Percentiles rank a stretch among this genome's conserved stretches.
phyloP scores from a whole-genome alignment of 2,113 vertebrate species.

The Pleuronectes platessa region DNA sequence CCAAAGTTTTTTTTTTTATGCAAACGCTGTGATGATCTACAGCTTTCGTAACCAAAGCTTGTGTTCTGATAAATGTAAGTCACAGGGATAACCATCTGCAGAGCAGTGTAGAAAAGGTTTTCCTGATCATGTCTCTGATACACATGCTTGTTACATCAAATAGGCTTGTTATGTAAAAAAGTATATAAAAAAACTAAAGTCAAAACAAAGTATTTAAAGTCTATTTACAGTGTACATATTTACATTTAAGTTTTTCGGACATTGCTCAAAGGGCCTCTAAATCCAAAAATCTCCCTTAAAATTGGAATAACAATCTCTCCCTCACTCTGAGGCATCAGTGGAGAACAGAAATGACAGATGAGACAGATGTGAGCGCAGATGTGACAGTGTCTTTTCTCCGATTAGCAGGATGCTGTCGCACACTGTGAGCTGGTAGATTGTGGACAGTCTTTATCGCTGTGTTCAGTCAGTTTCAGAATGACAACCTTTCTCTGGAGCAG shows the following conservation, averaged over 20 bases:
- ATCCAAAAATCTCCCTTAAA: constrained; percentile 17
- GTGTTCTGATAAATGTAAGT: constrained; percentile 32
- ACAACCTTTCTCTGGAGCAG: constrained; percentile 79
- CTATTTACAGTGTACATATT: constrained; percentile 78
- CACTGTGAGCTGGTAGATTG: constrained; percentile 42
- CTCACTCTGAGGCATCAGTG: constrained; percentile 21
- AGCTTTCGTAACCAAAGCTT: constrained; percentile 15
- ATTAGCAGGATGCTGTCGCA: constrained; percentile 71
- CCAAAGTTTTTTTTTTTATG: neutral
- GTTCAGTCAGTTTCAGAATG: constrained; percentile 82
- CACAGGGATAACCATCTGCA: constrained; percentile 46
- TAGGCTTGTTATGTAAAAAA: constrained; percentile 43
- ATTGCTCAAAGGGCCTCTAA: constrained; percentile 29
- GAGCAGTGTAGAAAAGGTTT: neutral
- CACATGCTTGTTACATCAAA: constrained; percentile 47
- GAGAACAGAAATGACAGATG: neutral
- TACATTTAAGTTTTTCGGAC: constrained; percentile 64
- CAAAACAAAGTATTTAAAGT: constrained; percentile 52
- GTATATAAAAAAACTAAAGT: constrained; percentile 44
- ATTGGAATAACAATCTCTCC: neutral
- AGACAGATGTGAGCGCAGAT: constrained; percentile 37
- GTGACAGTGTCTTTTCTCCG: neutral
- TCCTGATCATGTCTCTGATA: constrained; percentile 4
- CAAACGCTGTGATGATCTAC: constrained; percentile 17
- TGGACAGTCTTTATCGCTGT: constrained; percentile 47